phyloP scores from a whole-genome alignment of 1,140 invertebrate genomes.

The Wiebesia pumilae region DNA sequence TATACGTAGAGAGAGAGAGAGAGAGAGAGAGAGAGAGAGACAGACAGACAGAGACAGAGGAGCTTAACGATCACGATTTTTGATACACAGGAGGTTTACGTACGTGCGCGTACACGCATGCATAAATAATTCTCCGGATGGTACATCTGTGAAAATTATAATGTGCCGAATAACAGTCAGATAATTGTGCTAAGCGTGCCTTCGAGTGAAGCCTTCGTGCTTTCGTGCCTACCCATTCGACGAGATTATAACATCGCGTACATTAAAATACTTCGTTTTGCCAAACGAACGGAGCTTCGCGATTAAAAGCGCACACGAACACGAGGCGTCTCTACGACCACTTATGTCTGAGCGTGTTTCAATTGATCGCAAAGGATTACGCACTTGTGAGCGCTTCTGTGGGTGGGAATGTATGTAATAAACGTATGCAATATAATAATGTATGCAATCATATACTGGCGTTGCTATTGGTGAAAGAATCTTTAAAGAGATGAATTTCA shows the following conservation, averaged over 20 bases:
- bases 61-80: background rate
- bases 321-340: too few species aligned
- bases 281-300: background rate
- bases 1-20: background rate
- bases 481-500: background rate
- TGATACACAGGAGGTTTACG: too few species aligned
- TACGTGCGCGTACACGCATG: background rate
- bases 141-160: slow-evolving; percentile 17
- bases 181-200: too few species aligned
- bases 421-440: background rate
- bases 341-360: background rate
- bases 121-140: background rate
- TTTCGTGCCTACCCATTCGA: too few species aligned
- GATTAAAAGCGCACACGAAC: background rate
- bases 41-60: background rate
- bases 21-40: background rate
- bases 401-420: too few species aligned
- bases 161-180: background rate
- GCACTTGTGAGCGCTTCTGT: background rate
- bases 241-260: too few species aligned
- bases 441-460: background rate
- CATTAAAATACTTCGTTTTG: background rate
- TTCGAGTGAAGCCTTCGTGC: too few species aligned
- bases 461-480: background rate
- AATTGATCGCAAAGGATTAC: background rate